A percentile compares a stretch with the other conserved stretches of the same genome.
phyloP scores from a whole-genome alignment of 2,888 invertebrate species.

The Esperia sulphurella region DNA sequence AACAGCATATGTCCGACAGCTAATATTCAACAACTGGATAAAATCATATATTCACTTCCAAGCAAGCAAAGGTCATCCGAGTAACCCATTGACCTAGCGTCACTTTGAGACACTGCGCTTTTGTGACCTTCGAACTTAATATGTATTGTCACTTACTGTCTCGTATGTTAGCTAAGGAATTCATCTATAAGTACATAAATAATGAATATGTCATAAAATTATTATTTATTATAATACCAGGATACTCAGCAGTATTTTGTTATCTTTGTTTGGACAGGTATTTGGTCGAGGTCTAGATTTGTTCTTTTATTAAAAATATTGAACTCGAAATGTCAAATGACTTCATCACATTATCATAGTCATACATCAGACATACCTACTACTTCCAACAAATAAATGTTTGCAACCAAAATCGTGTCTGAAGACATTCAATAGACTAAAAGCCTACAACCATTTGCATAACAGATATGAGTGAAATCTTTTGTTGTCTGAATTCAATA shows the following conservation, averaged over 20 bases:
- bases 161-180: background rate
- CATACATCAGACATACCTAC: constrained; percentile 42
- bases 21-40: constrained; percentile 2
- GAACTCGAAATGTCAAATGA: constrained; percentile 48
- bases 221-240: too few species aligned
- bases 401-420: constrained; percentile 40
- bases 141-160: background rate
- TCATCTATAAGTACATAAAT: too few species aligned
- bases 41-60: background rate
- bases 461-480: constrained; percentile 57
- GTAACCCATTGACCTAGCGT: constrained; percentile 5
- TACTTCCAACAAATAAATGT: constrained; percentile 50
- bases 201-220: too few species aligned
- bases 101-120: background rate
- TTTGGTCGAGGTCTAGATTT: too few species aligned
- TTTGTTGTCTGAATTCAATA: constrained; percentile 62
- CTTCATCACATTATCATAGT: constrained; percentile 54
- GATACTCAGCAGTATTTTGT: too few species aligned
- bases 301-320: background rate
- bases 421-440: constrained; percentile 46
- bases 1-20: constrained; percentile 22
- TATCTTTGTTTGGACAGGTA: too few species aligned
- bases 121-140: constrained; percentile 4
- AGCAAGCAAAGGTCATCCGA: constrained; percentile 2
- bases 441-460: constrained; percentile 37